phyloP scores from a whole-genome alignment of 1,140 invertebrate genomes.

The Pseudomyrmex concolor region DNA sequence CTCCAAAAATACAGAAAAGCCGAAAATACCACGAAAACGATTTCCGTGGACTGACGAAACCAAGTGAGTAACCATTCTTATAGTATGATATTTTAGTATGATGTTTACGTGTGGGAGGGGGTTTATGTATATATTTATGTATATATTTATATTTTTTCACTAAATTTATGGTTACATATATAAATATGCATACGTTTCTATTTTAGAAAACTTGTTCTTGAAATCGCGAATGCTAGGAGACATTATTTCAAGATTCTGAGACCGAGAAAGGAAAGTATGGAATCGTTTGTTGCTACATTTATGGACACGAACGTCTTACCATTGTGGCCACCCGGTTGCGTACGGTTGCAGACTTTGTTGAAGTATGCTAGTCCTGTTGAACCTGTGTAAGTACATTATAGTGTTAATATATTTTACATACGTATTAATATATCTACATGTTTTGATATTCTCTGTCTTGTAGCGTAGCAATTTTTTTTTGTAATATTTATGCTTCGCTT shows the following conservation, averaged over 20 bases:
- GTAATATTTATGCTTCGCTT: constrained; percentile 55
- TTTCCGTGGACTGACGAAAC: constrained; percentile 87
- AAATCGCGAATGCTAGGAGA: constrained; percentile 77
- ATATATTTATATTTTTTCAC: no score
- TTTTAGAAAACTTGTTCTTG: constrained; percentile 78
- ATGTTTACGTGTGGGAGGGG: no score
- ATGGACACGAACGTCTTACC: constrained; percentile 85
- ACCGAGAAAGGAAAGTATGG: constrained; percentile 85
- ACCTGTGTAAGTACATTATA: constrained; percentile 75
- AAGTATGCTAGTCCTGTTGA: constrained; percentile 77
- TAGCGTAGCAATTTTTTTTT: constrained; percentile 22
- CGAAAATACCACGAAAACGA: constrained; percentile 85
- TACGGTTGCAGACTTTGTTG: constrained; percentile 79
- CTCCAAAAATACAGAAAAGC: constrained; percentile 82
- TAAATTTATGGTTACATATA: constrained; percentile 4
- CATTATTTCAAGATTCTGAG: constrained; percentile 82
- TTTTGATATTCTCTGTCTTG: constrained; percentile 35
- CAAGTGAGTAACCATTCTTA: constrained; percentile 84
- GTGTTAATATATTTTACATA: not conserved
- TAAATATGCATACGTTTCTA: not conserved
- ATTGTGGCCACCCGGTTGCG: constrained; percentile 87
- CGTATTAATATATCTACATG: constrained; percentile 12
- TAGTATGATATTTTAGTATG: not conserved
- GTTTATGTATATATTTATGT: no score
- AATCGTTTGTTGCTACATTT: constrained; percentile 85